These are phyloP conservation scores for Teinopalpus imperialis DNA, from an alignment of 2,888 invertebrate genomes.

Conservation along the genomic window DNA sequence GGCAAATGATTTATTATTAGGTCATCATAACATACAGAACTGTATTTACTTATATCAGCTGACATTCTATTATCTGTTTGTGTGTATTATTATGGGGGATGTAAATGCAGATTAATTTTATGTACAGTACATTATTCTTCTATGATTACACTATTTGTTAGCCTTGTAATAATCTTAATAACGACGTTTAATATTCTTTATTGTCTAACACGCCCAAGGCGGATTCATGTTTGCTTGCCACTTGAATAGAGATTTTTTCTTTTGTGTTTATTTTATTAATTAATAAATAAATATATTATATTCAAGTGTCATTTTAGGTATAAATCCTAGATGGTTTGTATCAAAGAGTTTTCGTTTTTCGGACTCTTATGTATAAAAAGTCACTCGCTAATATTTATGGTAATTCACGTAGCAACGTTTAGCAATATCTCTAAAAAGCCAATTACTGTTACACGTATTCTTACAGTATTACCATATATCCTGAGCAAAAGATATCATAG, in stretches of 20 bases:
- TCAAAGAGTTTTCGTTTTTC: too few relatives aligned
- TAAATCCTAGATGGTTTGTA: too few relatives aligned
- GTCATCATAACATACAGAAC: conserved; percentile 2
- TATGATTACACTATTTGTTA: conserved; percentile 1
- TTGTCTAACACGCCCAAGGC: conserved; percentile 1
- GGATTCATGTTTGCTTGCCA: conserved; percentile 1
- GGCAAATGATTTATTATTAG: neutral
- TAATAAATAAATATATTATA: too few relatives aligned
- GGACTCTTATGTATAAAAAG: too few relatives aligned
- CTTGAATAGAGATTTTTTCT: neutral
- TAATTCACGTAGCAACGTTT: too few relatives aligned
- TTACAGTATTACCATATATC: too few relatives aligned
- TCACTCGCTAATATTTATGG: too few relatives aligned
- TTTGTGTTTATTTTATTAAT: too few relatives aligned
- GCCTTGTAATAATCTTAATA: conserved; percentile 13
- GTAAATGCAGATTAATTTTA: conserved; percentile 7
- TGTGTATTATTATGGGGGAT: neutral
- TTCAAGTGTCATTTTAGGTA: too few relatives aligned
- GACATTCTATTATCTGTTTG: conserved; percentile 10
- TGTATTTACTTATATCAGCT: conserved; percentile 14
- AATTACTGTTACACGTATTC: too few relatives aligned
- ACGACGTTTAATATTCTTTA: conserved; percentile 3
- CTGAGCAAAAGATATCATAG: too few relatives aligned
- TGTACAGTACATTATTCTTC: neutral
- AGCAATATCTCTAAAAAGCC: too few relatives aligned